A percentile compares a stretch with the other conserved stretches of the same genome.
Conservation (phyloP, 2,888 invertebrate species). For the Mythimna vitellina region DNA sequence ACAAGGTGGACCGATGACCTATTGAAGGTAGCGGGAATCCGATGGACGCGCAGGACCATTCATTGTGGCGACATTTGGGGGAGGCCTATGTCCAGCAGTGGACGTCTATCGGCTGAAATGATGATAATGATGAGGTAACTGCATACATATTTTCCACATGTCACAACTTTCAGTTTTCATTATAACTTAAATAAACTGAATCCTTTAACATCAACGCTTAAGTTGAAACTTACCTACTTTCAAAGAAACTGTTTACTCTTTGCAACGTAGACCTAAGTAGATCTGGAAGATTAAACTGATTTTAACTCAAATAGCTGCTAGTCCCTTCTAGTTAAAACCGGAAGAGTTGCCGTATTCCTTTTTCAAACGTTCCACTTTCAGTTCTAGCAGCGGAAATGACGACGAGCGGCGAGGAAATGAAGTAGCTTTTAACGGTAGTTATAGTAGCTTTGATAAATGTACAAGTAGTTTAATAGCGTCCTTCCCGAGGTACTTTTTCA, state of each 20-base stretch:
- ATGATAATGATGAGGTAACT: no score
- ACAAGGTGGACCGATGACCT: no score
- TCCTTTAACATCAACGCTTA: background rate
- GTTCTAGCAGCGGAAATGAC: conserved; percentile 60
- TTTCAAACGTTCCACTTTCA: conserved; percentile 57
- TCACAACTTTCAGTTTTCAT: background rate
- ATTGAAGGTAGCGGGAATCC: no score
- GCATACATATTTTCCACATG: no score
- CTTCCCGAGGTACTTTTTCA: no score
- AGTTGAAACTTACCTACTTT: background rate
- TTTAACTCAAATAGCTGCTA: conserved; percentile 34
- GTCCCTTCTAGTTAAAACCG: conserved; percentile 47
- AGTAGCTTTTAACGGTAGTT: conserved; percentile 39
- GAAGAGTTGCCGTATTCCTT: conserved; percentile 46
- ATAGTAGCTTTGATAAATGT: conserved; percentile 10
- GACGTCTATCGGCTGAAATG: no score
- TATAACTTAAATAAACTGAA: background rate
- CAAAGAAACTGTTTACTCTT: conserved; percentile 13
- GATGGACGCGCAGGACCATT: no score
- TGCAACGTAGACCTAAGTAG: background rate
- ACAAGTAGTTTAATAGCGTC: background rate
- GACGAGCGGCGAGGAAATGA: conserved; percentile 58
- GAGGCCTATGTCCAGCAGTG: no score
- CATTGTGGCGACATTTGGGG: no score
- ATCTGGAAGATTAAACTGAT: conserved; percentile 15